phyloP scores from a whole-genome alignment of 2,113 vertebrate species.

The Phaethon lepturus region DNA sequence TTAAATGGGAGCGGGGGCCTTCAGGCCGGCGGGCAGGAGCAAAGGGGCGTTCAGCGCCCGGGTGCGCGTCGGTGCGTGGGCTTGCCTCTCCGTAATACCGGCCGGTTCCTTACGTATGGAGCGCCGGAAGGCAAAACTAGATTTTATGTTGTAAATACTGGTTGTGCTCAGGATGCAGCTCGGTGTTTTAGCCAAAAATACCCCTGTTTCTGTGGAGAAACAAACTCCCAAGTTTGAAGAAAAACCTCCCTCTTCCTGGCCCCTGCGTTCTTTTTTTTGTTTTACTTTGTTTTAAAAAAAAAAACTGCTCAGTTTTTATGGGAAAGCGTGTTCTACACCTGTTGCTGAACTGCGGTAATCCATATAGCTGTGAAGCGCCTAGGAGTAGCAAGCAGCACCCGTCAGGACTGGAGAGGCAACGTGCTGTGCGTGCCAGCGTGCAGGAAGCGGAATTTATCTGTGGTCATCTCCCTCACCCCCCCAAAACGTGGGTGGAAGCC shows the following conservation, averaged over 20 bases:
- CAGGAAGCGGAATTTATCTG: neutral
- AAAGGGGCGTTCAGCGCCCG: fast-evolving
- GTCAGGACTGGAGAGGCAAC: fast-evolving
- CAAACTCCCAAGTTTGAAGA: neutral
- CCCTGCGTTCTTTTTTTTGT: neutral
- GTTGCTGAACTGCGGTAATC: neutral
- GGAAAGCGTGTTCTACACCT: neutral
- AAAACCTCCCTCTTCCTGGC: neutral
- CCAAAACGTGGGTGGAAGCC: neutral
- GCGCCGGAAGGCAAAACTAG: fast-evolving
- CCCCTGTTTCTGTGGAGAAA: neutral
- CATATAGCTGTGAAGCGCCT: fast-evolving
- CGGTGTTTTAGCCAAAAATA: neutral
- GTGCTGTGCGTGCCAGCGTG: fast-evolving
- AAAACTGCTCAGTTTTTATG: fast-evolving
- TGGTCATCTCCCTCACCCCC: neutral
- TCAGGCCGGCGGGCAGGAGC: neutral
- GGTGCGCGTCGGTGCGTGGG: neutral
- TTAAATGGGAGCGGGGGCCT: neutral
- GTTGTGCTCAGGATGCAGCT: neutral
- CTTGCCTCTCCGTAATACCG: fast-evolving
- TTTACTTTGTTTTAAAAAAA: neutral
- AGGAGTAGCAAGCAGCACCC: neutral
- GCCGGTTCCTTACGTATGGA: fast-evolving
- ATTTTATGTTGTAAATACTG: neutral